Evolutionary conservation across 2,113 vertebrate genomes (phyloP).

Genomic region (Caranx ignobilis): DNA sequence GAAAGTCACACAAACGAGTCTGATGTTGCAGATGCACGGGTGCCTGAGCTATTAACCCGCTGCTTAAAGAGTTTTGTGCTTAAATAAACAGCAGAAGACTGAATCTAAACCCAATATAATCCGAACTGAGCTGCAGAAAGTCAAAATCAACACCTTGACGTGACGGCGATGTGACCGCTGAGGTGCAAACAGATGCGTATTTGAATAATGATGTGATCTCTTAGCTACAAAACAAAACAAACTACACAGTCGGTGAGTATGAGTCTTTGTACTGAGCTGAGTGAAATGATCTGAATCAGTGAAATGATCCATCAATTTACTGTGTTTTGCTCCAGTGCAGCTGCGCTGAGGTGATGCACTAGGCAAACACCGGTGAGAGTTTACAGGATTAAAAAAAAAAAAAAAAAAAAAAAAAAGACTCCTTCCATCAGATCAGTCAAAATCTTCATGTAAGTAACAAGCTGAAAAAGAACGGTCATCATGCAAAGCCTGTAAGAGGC

Average conservation of each 20-base stretch:
- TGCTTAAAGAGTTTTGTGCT: background rate
- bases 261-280: background rate
- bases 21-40: background rate
- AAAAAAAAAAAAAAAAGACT: background rate
- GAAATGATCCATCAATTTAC: background rate
- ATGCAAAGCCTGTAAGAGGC: background rate
- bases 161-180: background rate
- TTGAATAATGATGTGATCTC: constrained; percentile 34
- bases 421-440: background rate
- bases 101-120: background rate
- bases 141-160: background rate
- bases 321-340: background rate
- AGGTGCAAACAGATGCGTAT: background rate
- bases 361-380: background rate
- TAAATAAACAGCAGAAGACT: background rate
- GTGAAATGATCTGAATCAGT: constrained; percentile 14
- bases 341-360: background rate
- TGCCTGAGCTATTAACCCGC: constrained; percentile 1
- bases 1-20: background rate
- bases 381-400: background rate
- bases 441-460: background rate
- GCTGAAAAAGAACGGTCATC: background rate
- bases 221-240: constrained; percentile 7
- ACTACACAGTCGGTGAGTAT: background rate
- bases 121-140: background rate